Base-by-base conservation (phyloP, 2,113 vertebrate genomes). In the Todiramphus chloris region DNA sequence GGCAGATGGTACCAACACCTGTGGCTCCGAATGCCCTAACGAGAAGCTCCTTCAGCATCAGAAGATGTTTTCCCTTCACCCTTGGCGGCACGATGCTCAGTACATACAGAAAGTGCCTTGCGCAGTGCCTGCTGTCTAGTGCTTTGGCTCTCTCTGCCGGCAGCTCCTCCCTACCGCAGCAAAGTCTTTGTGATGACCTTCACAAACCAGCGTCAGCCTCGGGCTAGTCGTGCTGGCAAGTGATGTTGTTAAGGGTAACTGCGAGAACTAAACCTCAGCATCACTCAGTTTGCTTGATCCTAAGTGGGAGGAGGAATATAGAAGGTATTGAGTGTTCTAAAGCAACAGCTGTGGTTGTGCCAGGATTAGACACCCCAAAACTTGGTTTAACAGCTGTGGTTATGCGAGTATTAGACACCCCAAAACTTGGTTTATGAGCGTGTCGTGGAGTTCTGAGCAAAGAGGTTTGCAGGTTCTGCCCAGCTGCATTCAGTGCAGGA, bases 131-230 rank as follows among this genome's bases (percentile, higher is more conserved):
- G 37, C 24, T 88, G 56, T 28, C 75, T 75, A 1, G 66, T 5
- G 86, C 92, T 93, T 35, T 56, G 74, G 73, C 95, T 93, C 96
- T 86, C 94, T 91, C 96, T 97, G 76, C 93, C 75, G 96, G 89
- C 93, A 74, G 91, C 70, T 63, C 4, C 4, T 68, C 81, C 83
- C 88, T 6, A 18, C 30, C 37, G 63, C 93, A 87, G 39, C 19
- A 2, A 6, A 59, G 50, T 31, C 41, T 41, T 33, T 8, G 58
- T 4, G 58, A 30, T n/a, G 55, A 55, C 79, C 75, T 73, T 51
- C 2, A 4, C 10, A 4, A 2, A 23, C 3, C 9, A 2, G 7
- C 44, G 1, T 1, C 76, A 56, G 39, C 53, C 51, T 2, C 11
- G 6, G 20, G 8, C 53, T 76, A n/a, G 44, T 1, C 4, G 37